Evolutionary conservation across 2,888 invertebrate genomes (phyloP).

Genomic region (Balanococcus diminutus): DNA sequence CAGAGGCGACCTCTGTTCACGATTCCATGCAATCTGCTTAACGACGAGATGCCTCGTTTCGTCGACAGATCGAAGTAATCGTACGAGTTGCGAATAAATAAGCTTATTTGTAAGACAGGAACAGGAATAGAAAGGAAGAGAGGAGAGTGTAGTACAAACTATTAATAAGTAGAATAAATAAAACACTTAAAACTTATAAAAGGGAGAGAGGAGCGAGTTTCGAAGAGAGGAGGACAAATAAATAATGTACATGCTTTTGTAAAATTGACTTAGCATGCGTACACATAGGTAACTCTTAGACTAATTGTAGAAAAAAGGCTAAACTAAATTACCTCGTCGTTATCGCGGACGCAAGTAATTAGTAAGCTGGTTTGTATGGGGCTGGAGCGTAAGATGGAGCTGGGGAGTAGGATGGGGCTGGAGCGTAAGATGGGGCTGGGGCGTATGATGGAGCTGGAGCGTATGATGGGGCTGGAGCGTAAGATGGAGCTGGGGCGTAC

Average conservation of each 20-base stretch:
- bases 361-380: conserved; percentile 49
- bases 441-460: conserved; percentile 56
- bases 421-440: conserved; percentile 52
- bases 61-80: conserved; percentile 6
- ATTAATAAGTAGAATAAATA: neutral
- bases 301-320: neutral
- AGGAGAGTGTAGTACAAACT: neutral
- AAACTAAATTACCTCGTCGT: neutral
- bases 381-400: conserved; percentile 55
- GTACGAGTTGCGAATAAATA: neutral
- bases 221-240: conserved; percentile 9
- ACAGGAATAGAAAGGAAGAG: neutral
- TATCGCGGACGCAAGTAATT: neutral
- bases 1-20: neutral
- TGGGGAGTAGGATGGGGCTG: conserved; percentile 49
- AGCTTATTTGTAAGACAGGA: neutral
- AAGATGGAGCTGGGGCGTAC: conserved; percentile 51
- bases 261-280: conserved; percentile 53
- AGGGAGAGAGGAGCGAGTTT: neutral
- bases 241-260: conserved; percentile 44
- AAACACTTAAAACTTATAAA: conserved; percentile 6
- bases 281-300: conserved; percentile 41
- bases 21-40: neutral
- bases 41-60: conserved; percentile 1
- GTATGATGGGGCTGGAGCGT: conserved; percentile 55